Percentiles rank a stretch among this genome's conserved stretches.
These are phyloP conservation scores for Ammospiza nelsoni DNA, from an alignment of 2,113 vertebrate genomes.

Conservation along the genomic window DNA sequence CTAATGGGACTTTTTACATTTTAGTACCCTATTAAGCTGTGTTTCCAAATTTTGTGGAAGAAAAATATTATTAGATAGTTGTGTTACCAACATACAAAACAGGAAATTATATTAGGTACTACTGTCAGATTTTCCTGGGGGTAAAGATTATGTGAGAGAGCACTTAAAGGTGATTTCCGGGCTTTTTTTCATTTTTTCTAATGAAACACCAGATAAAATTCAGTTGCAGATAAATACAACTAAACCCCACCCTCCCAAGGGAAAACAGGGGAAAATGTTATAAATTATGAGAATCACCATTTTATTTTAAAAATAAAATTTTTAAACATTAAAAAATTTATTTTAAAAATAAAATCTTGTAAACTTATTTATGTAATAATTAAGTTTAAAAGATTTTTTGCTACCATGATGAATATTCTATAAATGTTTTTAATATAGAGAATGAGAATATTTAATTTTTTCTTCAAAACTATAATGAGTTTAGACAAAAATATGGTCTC, in stretches of 20 bases:
- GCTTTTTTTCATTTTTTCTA: not conserved
- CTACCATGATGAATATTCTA: not conserved
- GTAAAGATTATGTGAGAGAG: not conserved
- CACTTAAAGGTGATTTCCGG: not conserved
- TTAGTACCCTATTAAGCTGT: not conserved
- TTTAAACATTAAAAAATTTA: too few species aligned
- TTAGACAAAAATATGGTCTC: not conserved
- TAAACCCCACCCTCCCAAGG: fast-evolving
- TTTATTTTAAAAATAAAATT: not conserved
- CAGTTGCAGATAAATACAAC: not conserved
- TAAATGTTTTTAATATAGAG: not conserved
- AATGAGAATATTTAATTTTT: not conserved
- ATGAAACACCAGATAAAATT: not conserved
- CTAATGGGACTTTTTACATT: not conserved
- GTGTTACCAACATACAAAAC: not conserved
- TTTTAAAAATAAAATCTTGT: too few species aligned
- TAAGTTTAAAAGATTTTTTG: not conserved
- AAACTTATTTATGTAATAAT: not conserved
- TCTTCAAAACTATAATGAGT: not conserved
- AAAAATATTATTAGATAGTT: not conserved
- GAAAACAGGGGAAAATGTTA: not conserved
- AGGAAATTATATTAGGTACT: not conserved
- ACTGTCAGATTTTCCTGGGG: not conserved
- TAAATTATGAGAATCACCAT: not conserved
- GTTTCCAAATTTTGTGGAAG: not conserved